Conservation (phyloP, 2,888 invertebrate species). For the Clunio marinus region DNA sequence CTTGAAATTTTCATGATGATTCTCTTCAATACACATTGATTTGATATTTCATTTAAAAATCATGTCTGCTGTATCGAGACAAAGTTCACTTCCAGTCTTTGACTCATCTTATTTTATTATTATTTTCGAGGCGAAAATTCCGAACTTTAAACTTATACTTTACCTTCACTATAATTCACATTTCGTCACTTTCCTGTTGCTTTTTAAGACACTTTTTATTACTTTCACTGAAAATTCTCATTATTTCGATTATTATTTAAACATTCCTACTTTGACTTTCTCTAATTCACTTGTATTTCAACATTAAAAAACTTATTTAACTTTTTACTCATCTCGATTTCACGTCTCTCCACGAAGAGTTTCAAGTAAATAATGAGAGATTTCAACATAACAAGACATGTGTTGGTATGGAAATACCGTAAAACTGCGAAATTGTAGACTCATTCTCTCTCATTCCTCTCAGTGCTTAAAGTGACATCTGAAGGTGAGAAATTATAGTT, state of each 20-base stretch:
- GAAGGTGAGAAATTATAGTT: too few relatives aligned
- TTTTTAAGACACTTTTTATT: constrained; percentile 10
- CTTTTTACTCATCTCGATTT: constrained; percentile 26
- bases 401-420: constrained; percentile 3
- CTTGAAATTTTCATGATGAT: not conserved
- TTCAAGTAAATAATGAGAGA: too few relatives aligned
- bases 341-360: constrained; percentile 29
- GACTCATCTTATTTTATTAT: not conserved
- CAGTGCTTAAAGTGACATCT: not conserved
- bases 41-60: not conserved
- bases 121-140: not conserved
- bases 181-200: constrained; percentile 8
- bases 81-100: too few relatives aligned
- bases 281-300: not conserved
- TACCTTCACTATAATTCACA: constrained; percentile 15
- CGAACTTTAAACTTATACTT: not conserved
- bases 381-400: constrained; percentile 32
- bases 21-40: not conserved
- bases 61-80: not conserved
- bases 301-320: constrained; percentile 10
- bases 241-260: not conserved
- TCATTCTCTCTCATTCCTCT: not conserved
- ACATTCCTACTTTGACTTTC: not conserved
- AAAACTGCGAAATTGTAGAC: not conserved
- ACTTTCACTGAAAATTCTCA: constrained; percentile 1